Evolutionary conservation across 2,888 invertebrate species (phyloP), one percentile per base, ranked within the genome.

Genomic region (Brachynemurus nebulosus): DNA sequence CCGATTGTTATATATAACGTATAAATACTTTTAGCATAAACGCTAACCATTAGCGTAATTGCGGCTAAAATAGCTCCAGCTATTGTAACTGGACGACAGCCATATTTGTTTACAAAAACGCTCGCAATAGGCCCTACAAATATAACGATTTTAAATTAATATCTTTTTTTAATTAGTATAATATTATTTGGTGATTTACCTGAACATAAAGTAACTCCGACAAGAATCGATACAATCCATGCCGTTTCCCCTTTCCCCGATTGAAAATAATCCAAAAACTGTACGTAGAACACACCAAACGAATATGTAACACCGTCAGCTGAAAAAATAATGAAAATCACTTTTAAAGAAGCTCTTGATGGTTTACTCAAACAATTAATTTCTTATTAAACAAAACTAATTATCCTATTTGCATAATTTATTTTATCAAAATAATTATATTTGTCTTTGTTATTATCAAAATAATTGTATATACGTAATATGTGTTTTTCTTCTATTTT

Each of bases 231-330:
- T 38, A 86, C 80, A 55, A 97, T 86, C 88, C 90, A 90, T 17
- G 95, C 84, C 8, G 92, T 92, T 52, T 81, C 80, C 48, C 83
- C 86, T 60, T 83, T 82, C 48, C 88, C 83, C 59, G 84, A 85
- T 5, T 79, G 65, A 64, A 93, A 96, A 66, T 89, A 85, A 47
- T 72, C 68, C 53, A 90, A 69, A 60, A 96, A 84, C 64, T 90
- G 86, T 51, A 79, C 74, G 66, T 88, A 86, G 66, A 96, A 89
- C 48, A 96, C 80, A 44, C 97, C 97, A 64, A 96, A 96, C 12
- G 95, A 91, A 68, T 97, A 97, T 42, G 95, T 96, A 63, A 97
- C 86, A 47, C 97, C 97, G 66, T 97, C 97, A 53, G 93, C 95
- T 82, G 79, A 54, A 77, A 78, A 48, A 48, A 58, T 50, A 50